A percentile compares a stretch with the other conserved stretches of the same genome.
Conservation (phyloP, 2,888 invertebrate species). For the Rotaria sp. region DNA sequence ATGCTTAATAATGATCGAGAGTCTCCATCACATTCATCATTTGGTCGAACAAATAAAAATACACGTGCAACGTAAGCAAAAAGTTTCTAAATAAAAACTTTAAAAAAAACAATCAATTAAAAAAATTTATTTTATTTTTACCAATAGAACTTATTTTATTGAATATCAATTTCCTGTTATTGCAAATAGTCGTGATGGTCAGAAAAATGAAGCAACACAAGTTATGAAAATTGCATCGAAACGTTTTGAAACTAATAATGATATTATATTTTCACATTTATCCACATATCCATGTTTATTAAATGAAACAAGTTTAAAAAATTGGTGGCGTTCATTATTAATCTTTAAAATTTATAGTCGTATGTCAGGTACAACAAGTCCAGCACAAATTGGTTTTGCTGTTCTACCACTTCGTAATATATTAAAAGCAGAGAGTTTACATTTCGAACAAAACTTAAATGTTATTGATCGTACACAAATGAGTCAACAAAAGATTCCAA, state of each 20-base stretch:
- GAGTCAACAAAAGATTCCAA: background rate
- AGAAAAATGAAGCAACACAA: conserved; percentile 53
- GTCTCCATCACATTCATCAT: conserved; percentile 12
- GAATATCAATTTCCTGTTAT: conserved; percentile 56
- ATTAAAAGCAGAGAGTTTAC: conserved; percentile 33
- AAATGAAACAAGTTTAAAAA: conserved; percentile 52
- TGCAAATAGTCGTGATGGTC: conserved; percentile 49
- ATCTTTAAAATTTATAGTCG: conserved; percentile 51
- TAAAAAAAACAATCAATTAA: background rate
- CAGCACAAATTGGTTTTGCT: conserved; percentile 32
- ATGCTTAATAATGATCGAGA: conserved; percentile 12
- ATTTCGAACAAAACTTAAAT: conserved; percentile 30
- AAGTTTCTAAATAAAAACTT: background rate
- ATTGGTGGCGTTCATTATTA: conserved; percentile 54
- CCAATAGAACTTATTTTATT: conserved; percentile 45
- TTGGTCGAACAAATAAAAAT: conserved; percentile 14
- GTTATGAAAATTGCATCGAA: conserved; percentile 53
- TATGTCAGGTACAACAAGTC: conserved; percentile 32
- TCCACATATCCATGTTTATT: conserved; percentile 54
- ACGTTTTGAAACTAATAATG: conserved; percentile 23
- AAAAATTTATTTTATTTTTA: no score
- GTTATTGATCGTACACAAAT: conserved; percentile 33
- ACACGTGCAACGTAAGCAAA: conserved; percentile 3
- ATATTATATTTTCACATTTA: conserved; percentile 47
- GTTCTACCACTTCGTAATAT: conserved; percentile 32